A percentile compares a stretch with the other conserved stretches of the same genome.
Evolutionary conservation across 1,140 invertebrate species (phyloP).

Genomic region (Apis cerana): DNA sequence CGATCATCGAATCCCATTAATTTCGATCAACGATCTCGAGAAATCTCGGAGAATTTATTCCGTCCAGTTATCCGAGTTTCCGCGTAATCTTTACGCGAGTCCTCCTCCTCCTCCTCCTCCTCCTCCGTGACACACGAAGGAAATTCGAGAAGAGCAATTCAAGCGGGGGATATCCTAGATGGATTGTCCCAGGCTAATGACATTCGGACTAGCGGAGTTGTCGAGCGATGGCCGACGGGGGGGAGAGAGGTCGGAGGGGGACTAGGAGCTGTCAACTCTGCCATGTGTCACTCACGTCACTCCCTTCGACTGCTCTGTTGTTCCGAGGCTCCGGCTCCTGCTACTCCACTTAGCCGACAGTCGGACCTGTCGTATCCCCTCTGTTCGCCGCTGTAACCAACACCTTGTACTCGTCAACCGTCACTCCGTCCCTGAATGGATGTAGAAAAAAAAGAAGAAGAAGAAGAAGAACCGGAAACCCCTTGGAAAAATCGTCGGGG

Average conservation of each 20-base stretch:
- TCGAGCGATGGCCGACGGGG: not conserved
- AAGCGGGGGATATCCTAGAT: conserved; percentile 51
- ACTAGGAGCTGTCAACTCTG: conserved; percentile 62
- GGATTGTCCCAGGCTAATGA: conserved; percentile 61
- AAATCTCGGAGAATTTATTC: not conserved
- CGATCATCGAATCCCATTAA: no score
- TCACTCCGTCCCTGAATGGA: not conserved
- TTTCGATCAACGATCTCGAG: no score
- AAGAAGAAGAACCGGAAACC: conserved; percentile 46
- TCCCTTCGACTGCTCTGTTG: conserved; percentile 62
- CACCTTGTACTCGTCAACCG: conserved; percentile 50
- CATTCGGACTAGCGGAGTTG: conserved; percentile 50
- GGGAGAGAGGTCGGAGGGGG: conserved; percentile 7
- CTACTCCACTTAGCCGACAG: conserved; percentile 65
- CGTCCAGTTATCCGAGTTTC: not conserved
- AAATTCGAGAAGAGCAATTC: conserved; percentile 44
- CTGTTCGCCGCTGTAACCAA: conserved; percentile 60
- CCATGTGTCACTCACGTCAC: conserved; percentile 65
- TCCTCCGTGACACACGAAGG: not conserved
- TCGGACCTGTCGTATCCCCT: conserved; percentile 59
- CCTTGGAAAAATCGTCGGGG: conserved; percentile 40
- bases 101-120: no score
- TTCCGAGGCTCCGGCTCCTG: conserved; percentile 55
- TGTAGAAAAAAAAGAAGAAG: not conserved
- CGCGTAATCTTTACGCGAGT: not conserved